Conservation (phyloP, 1,140 invertebrate genomes). For the Cherax quadricarinatus region DNA sequence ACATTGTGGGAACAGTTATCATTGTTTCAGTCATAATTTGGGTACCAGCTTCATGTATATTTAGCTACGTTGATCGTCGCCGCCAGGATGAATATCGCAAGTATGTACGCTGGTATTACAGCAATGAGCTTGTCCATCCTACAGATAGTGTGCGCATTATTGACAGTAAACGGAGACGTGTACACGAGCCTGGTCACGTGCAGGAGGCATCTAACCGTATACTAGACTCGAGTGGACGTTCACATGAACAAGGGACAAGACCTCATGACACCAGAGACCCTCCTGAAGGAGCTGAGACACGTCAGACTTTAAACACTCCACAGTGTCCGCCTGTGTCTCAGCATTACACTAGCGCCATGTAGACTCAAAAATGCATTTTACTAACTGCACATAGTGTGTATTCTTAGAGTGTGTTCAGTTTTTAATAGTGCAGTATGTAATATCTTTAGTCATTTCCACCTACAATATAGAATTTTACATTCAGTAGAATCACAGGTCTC, state of each 20-base stretch:
- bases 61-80: constrained; percentile 76
- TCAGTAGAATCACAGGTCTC: background rate
- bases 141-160: constrained; percentile 71
- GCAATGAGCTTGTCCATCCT: constrained; percentile 69
- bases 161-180: constrained; percentile 70
- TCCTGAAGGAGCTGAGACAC: constrained; percentile 71
- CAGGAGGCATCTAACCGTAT: constrained; percentile 56
- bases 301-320: constrained; percentile 68
- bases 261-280: constrained; percentile 64
- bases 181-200: constrained; percentile 55
- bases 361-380: constrained; percentile 11
- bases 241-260: constrained; percentile 58
- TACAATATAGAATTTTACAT: background rate
- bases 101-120: constrained; percentile 72
- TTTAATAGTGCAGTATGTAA: background rate
- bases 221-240: constrained; percentile 46
- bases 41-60: constrained; percentile 84
- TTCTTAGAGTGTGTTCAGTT: background rate
- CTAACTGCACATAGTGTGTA: background rate
- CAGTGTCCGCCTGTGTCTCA: constrained; percentile 71
- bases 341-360: constrained; percentile 72
- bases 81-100: constrained; percentile 68
- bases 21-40: constrained; percentile 92
- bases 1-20: constrained; percentile 93
- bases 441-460: background rate